Evolutionary conservation across 92 coral and sea anemone species (phyloP).

Genomic region (Palythoa grandiflora): DNA sequence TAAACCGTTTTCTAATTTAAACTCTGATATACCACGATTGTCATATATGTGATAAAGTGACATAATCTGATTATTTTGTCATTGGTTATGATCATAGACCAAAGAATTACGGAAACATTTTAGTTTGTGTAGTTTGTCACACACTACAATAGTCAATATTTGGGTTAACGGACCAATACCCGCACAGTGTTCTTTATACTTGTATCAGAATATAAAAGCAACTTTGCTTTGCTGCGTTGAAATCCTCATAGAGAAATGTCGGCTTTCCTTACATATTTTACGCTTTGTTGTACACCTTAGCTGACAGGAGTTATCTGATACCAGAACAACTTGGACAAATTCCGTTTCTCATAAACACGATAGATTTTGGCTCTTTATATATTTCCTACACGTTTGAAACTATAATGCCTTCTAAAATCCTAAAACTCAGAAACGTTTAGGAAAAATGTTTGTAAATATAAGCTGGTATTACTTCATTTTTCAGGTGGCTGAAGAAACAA

Average conservation of each 20-base stretch:
- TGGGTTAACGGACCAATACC: conserved; percentile 8
- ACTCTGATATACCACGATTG: neutral
- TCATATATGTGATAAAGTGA: conserved; percentile 11
- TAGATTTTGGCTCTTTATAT: neutral
- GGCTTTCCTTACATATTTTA: neutral
- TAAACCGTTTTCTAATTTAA: neutral
- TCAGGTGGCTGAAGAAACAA: conserved; percentile 7
- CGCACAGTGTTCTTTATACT: neutral
- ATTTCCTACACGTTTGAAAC: neutral
- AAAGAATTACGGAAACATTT: conserved; percentile 24
- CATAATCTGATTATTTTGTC: conserved; percentile 15
- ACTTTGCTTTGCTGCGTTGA: neutral
- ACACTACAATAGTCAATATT: conserved; percentile 22
- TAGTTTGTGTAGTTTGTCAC: conserved; percentile 17
- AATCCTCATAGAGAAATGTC: neutral
- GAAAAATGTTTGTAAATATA: conserved; percentile 41
- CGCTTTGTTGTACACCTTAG: neutral
- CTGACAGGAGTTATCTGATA: neutral
- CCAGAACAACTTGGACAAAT: neutral
- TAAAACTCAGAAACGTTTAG: neutral
- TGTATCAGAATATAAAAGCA: neutral
- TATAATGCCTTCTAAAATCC: neutral
- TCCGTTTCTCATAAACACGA: neutral
- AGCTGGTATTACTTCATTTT: conserved; percentile 48
- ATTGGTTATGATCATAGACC: conserved; percentile 27